phyloP scores from a whole-genome alignment of 1,140 invertebrate genomes.

The Neuroterus valhalla region DNA sequence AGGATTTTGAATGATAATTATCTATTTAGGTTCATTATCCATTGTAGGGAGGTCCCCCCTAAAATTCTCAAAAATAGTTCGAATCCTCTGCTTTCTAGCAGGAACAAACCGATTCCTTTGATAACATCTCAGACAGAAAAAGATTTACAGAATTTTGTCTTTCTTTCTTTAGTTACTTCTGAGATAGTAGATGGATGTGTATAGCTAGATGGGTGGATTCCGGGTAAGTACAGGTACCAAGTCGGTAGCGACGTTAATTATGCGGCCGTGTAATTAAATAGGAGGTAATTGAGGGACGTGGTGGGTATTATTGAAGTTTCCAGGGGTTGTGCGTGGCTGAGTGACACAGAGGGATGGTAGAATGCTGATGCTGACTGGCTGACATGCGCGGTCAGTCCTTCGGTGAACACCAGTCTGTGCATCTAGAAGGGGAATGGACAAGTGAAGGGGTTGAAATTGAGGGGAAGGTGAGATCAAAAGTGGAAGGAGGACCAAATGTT shows the following conservation, averaged over 20 bases:
- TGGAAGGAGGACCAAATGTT: slow-evolving; percentile 5
- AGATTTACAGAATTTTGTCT: too few relatives aligned
- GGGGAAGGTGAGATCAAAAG: too few relatives aligned
- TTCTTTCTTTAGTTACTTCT: too few relatives aligned
- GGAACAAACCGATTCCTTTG: too few relatives aligned
- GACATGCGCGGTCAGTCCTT: slow-evolving; percentile 67
- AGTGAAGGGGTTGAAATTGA: slow-evolving; percentile 26
- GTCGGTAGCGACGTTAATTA: slow-evolving; percentile 62
- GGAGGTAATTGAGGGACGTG: slow-evolving; percentile 66
- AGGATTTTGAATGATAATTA: too few relatives aligned
- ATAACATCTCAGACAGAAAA: too few relatives aligned
- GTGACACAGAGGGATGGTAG: slow-evolving; percentile 57
- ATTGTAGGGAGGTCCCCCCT: too few relatives aligned
- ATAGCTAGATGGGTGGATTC: background rate
- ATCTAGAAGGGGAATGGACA: slow-evolving; percentile 43
- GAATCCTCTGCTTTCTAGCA: too few relatives aligned
- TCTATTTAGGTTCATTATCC: too few relatives aligned
- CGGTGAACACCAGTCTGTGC: slow-evolving; percentile 47
- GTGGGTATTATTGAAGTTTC: slow-evolving; percentile 69
- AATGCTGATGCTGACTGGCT: slow-evolving; percentile 64
- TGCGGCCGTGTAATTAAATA: slow-evolving; percentile 68
- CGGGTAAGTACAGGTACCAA: slow-evolving; percentile 28
- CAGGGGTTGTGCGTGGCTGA: slow-evolving; percentile 50
- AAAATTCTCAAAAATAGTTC: too few relatives aligned
- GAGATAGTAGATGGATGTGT: background rate